phyloP scores from a whole-genome alignment of 2,113 vertebrate species.

The Corythaixoides concolor region DNA sequence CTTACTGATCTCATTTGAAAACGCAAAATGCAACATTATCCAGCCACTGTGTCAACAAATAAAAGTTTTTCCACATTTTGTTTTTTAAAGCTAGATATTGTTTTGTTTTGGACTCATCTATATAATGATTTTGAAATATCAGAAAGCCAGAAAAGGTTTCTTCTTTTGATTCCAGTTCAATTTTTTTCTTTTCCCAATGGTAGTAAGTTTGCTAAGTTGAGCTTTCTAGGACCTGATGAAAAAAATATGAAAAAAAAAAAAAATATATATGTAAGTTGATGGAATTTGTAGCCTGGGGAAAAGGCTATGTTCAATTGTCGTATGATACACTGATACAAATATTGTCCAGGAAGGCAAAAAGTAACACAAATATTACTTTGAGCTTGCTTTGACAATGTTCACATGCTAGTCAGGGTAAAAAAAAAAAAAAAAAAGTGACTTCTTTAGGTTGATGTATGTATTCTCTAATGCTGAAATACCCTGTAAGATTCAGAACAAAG shows the following conservation, averaged over 20 bases:
- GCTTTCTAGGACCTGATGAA: background rate
- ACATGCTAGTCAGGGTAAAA: too few species aligned
- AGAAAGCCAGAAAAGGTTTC: background rate
- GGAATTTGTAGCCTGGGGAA: background rate
- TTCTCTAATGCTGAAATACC: background rate
- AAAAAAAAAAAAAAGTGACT: background rate
- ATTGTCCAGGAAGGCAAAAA: background rate
- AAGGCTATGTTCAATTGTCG: background rate
- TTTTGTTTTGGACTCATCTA: background rate
- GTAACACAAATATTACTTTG: background rate
- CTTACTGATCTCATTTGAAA: background rate
- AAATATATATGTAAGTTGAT: background rate
- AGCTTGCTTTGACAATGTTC: background rate
- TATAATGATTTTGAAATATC: background rate
- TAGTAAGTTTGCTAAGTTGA: background rate
- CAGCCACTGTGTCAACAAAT: background rate
- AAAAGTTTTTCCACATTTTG: background rate
- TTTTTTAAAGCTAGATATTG: background rate
- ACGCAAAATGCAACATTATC: background rate
- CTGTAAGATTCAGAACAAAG: background rate
- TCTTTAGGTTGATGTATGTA: background rate
- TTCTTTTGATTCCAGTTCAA: background rate
- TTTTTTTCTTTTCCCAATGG: background rate
- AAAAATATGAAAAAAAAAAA: too few species aligned
- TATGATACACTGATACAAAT: background rate